Evolutionary conservation across 2,888 invertebrate genomes (phyloP), one percentile per base, ranked within the genome.

Genomic region (Aphidius colemani): DNA sequence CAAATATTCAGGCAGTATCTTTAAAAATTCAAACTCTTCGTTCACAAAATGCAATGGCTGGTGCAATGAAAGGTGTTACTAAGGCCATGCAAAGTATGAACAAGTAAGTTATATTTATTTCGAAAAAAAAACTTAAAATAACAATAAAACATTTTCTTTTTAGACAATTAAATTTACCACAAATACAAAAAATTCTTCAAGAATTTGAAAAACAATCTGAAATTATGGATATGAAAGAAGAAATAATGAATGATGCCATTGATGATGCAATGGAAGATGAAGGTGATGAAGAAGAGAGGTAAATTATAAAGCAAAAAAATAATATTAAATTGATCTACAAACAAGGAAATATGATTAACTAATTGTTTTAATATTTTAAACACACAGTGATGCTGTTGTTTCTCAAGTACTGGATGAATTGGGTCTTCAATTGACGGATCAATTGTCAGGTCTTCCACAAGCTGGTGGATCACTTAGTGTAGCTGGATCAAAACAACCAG

Each of bases 191-290:
- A 80, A 99, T 99, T 65, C 87, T 94, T 72, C 90, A 94, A 85
- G 98, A 98, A 80, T 99, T 99, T 84, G 99, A 99, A 84, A 98
- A 98, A 80, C 98, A 99, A 82, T 95, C 96, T 0, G 98, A 99
- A 85, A 97, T 99, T 62, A 99, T 99, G 99, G 98, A 99, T 81
- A 99, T 99, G 98, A 99, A 99, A 82, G 98, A 99, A 83, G 99
- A 99, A 84, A 96, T 99, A 89, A 99, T 99, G 91, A 97, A 95
- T 81, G 99, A 99, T 83, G 98, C 96, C 57, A 98, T 99, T 78
- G 99, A 99, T 83, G 99, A 99, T 85, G 99, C 98, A 1, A 96
- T 99, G 93, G 98, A 95, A 75, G 98, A 94, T 70, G 98, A 97
- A 79, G 97, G 91, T 53, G 99, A 99, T 80, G 97, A 98, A 81